These are phyloP conservation scores for Drosophila baimaii DNA, from an alignment of 1,140 invertebrate genomes.

Conservation along the genomic window DNA sequence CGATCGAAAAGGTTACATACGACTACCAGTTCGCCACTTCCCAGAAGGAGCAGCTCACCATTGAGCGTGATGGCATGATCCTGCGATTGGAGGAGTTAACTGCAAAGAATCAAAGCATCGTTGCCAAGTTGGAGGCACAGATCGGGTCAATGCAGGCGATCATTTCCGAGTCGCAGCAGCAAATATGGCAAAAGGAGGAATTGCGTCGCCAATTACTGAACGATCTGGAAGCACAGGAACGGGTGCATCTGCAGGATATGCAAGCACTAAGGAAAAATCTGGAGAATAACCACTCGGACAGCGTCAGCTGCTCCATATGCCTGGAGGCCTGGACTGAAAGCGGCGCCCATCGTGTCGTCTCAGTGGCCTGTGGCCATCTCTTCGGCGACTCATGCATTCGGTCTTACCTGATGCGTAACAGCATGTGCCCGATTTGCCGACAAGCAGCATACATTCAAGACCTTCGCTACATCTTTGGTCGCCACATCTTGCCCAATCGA, in stretches of 20 bases:
- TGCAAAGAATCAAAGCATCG: background rate
- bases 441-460: background rate
- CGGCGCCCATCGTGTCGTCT: constrained; percentile 20
- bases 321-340: constrained; percentile 1
- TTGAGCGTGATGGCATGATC: constrained; percentile 14
- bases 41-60: background rate
- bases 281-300: constrained; percentile 11
- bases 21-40: background rate
- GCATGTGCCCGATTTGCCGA: constrained; percentile 6
- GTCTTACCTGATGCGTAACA: background rate
- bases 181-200: constrained; percentile 2
- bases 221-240: background rate
- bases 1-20: constrained; percentile 8
- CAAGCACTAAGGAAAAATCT: background rate
- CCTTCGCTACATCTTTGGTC: constrained; percentile 19
- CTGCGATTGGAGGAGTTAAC: constrained; percentile 1
- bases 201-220: background rate
- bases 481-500: background rate
- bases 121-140: constrained; percentile 1
- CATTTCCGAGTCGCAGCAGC: background rate
- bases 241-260: constrained; percentile 12
- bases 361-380: constrained; percentile 27
- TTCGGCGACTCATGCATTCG: constrained; percentile 26
- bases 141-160: constrained; percentile 20
- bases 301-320: constrained; percentile 20